Conservation (phyloP, 2,888 invertebrate genomes). For the Caenorhabditis sp. region DNA sequence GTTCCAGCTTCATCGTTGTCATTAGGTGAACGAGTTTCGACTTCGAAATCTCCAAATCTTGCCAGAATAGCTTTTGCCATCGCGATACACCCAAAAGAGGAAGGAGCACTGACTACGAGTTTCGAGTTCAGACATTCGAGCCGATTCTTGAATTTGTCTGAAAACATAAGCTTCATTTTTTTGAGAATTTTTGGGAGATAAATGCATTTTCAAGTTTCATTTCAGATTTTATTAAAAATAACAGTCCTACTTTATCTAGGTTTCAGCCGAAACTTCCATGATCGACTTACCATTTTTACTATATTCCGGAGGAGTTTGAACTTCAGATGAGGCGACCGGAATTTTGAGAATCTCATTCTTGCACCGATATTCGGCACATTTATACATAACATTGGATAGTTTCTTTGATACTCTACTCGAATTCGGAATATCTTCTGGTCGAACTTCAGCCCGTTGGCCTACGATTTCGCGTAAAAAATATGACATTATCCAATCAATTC, state of each 20-base stretch:
- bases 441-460: conserved; percentile 17
- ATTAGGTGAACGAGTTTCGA: neutral
- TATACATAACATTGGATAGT: conserved; percentile 21
- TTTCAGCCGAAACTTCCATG: too few relatives aligned
- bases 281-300: conserved; percentile 10
- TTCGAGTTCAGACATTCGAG: conserved; percentile 30
- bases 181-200: neutral
- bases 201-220: neutral
- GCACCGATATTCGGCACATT: conserved; percentile 35
- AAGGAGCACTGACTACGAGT: conserved; percentile 58
- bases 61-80: conserved; percentile 57
- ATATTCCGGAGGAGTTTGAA: neutral
- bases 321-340: conserved; percentile 12
- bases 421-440: neutral
- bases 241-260: too few relatives aligned
- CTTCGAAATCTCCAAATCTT: conserved; percentile 5
- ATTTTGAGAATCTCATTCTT: conserved; percentile 26
- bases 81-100: conserved; percentile 55
- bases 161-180: neutral
- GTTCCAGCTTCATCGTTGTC: conserved; percentile 22
- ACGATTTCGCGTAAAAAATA: conserved; percentile 38
- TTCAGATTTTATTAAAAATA: neutral
- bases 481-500: conserved; percentile 18
- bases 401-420: conserved; percentile 1
- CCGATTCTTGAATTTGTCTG: conserved; percentile 14